phyloP scores from a whole-genome alignment of 2,888 invertebrate species.

The Lithosia quadra region DNA sequence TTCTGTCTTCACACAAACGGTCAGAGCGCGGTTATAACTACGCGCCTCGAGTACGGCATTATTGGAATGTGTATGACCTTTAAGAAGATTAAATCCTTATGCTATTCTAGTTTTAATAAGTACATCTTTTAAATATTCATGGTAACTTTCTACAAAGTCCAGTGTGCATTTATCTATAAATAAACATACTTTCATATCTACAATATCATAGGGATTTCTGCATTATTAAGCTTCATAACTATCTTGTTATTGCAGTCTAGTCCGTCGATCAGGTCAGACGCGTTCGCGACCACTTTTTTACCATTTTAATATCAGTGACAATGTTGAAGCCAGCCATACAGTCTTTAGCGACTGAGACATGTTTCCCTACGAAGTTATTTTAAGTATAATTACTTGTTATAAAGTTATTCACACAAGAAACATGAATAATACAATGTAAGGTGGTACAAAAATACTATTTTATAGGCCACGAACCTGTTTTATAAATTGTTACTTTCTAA shows the following conservation, averaged over 20 bases:
- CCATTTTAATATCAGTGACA: constrained; percentile 47
- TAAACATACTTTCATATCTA: constrained; percentile 26
- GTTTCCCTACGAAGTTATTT: constrained; percentile 48
- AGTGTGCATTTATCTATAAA: constrained; percentile 11
- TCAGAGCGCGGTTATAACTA: no score
- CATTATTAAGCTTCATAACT: constrained; percentile 35
- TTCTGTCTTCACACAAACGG: no score
- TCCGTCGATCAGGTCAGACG: constrained; percentile 33
- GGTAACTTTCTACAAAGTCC: background rate
- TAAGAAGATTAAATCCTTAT: background rate
- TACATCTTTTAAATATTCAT: background rate
- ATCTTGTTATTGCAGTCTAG: constrained; percentile 29
- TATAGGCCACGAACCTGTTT: constrained; percentile 21
- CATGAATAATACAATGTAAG: constrained; percentile 51
- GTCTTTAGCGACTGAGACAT: constrained; percentile 46
- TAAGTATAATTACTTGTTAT: constrained; percentile 54
- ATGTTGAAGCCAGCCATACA: constrained; percentile 43
- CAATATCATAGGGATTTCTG: constrained; percentile 51
- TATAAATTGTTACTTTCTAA: constrained; percentile 18
- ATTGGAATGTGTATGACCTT: background rate
- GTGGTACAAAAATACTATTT: constrained; percentile 33
- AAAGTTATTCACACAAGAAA: constrained; percentile 47
- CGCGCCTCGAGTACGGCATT: no score
- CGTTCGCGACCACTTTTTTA: constrained; percentile 36
- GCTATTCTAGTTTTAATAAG: background rate